Percentiles rank a stretch among this genome's conserved stretches.
Conservation (phyloP, 2,888 invertebrate genomes). For the Chymomyza caudatula region DNA sequence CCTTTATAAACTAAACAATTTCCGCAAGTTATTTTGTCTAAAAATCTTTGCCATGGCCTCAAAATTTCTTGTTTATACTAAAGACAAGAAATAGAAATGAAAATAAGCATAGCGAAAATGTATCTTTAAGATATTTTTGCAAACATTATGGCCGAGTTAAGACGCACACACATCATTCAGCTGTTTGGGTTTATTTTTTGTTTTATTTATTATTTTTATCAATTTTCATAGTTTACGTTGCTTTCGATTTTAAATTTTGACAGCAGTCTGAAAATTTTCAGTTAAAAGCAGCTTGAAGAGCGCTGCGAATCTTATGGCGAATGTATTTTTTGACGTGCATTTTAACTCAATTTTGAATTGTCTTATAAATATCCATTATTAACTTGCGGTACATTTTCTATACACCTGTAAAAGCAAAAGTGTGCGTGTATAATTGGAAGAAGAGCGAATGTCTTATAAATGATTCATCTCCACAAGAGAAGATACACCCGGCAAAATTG, state of each 20-base stretch:
- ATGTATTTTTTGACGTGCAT: not conserved
- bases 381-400: not conserved
- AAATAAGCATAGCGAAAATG: not conserved
- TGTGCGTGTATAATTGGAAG: not conserved
- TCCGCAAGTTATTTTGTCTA: not conserved
- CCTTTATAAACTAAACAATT: not conserved
- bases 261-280: not conserved
- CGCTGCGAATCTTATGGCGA: not conserved
- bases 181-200: not conserved
- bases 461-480: not conserved
- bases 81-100: constrained; percentile 6
- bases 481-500: not conserved
- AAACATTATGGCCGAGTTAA: not conserved
- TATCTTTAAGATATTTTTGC: not conserved
- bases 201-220: not conserved
- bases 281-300: not conserved
- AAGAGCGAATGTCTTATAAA: not conserved
- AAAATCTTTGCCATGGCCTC: not conserved
- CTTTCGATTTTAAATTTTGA: not conserved
- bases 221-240: not conserved
- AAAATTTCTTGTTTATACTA: constrained; percentile 33
- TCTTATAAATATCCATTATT: not conserved
- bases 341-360: not conserved
- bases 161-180: not conserved
- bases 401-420: not conserved